Conservation (phyloP, 2,797 vertebrate species). For the Rhabdophis nuchalis region DNA sequence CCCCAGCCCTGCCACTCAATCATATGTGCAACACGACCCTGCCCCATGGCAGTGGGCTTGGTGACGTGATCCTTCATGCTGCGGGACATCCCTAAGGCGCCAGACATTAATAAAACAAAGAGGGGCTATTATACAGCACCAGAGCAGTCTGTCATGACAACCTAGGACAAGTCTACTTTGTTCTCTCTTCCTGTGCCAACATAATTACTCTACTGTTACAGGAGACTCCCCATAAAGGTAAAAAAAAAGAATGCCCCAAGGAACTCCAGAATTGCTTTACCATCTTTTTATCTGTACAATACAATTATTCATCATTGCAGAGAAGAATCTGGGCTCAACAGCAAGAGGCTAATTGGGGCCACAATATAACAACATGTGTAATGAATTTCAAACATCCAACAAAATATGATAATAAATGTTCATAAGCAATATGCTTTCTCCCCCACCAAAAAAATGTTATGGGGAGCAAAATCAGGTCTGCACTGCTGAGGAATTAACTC, state of each 20-base stretch:
- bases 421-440: background rate
- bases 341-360: background rate
- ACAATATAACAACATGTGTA: background rate
- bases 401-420: background rate
- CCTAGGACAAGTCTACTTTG: background rate
- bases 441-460: background rate
- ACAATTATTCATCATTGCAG: background rate
- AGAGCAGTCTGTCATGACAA: background rate
- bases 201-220: background rate
- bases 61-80: constrained; percentile 98
- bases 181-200: background rate
- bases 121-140: constrained; percentile 55
- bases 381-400: background rate
- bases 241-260: background rate
- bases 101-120: constrained; percentile 58
- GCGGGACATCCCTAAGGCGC: constrained; percentile 82
- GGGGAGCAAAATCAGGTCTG: background rate
- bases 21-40: constrained; percentile 96
- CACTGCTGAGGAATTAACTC: background rate
- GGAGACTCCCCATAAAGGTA: background rate
- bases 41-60: constrained; percentile 95
- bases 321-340: background rate
- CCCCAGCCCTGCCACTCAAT: constrained; percentile 99
- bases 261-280: background rate
- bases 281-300: background rate